These are phyloP conservation scores for Psittacula cyanocephala DNA, from an alignment of 2,113 vertebrate species.

Conservation along the genomic window DNA sequence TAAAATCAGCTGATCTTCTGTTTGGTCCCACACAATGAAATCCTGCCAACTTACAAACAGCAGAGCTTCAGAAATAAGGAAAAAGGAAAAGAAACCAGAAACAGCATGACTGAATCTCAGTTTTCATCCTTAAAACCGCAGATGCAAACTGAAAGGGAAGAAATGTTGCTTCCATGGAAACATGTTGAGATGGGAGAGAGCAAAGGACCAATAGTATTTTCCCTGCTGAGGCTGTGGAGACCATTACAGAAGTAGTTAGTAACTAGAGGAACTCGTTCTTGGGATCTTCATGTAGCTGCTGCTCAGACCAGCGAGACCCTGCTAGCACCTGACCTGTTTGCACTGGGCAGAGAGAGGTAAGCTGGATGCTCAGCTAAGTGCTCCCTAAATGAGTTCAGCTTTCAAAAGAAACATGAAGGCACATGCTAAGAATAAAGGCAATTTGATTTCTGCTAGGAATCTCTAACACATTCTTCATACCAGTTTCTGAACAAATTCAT, in stretches of 20 bases:
- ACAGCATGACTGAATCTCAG: neutral
- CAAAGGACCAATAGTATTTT: neutral
- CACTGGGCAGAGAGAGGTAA: neutral
- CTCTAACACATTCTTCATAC: neutral
- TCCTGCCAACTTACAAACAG: neutral
- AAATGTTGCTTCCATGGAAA: neutral
- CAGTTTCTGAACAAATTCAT: neutral
- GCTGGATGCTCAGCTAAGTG: neutral
- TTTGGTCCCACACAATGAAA: neutral
- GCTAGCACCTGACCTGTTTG: neutral
- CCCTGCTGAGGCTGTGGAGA: neutral
- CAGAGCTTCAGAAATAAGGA: neutral
- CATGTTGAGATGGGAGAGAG: neutral
- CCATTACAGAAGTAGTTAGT: neutral
- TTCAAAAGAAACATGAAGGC: neutral
- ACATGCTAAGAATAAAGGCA: neutral
- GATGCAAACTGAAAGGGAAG: neutral
- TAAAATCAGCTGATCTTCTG: neutral
- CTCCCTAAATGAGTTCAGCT: neutral
- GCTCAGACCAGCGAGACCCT: neutral
- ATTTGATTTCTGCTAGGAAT: neutral
- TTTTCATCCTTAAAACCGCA: neutral
- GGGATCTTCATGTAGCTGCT: neutral
- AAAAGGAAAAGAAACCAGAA: neutral
- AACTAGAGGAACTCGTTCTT: neutral